Evolutionary conservation across 2,113 vertebrate genomes (phyloP).

Genomic region (Oreochromis spilurus): DNA sequence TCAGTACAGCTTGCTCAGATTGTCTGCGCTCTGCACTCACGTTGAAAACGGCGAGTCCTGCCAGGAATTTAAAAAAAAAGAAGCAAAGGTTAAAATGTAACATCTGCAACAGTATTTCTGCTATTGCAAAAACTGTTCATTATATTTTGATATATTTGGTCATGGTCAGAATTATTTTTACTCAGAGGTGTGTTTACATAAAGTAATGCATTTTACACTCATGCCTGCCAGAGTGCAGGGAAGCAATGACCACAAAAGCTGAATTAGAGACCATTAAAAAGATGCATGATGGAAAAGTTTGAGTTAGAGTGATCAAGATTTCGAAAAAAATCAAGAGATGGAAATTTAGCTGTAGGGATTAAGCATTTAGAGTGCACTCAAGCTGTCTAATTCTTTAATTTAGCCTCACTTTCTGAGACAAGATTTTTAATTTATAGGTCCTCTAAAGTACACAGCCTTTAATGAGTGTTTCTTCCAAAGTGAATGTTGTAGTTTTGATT

Average conservation of each 20-base stretch:
- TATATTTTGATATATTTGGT: slow-evolving; percentile 1
- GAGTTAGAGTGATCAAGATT: slow-evolving; percentile 7
- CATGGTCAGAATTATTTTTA: neutral
- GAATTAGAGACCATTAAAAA: slow-evolving; percentile 1
- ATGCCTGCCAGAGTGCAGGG: neutral
- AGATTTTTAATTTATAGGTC: neutral
- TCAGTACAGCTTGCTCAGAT: neutral
- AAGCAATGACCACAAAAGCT: neutral
- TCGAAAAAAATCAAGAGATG: neutral
- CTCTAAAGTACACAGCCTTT: neutral
- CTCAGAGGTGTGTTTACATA: neutral
- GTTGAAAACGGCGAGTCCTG: neutral
- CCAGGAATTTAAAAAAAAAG: fast-evolving
- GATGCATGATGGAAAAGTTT: slow-evolving; percentile 16
- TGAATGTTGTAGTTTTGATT: neutral
- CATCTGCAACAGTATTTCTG: neutral
- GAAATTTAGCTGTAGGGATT: slow-evolving; percentile 1
- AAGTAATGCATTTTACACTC: neutral
- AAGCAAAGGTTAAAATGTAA: neutral
- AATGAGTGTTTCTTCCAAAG: neutral
- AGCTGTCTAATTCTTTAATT: slow-evolving; percentile 1
- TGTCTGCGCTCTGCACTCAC: slow-evolving; percentile 15
- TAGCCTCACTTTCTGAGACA: neutral
- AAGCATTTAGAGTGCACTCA: slow-evolving; percentile 15
- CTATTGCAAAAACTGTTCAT: neutral